phyloP scores from a whole-genome alignment of 2,797 vertebrate genomes.

The Meriones psammophilus region DNA sequence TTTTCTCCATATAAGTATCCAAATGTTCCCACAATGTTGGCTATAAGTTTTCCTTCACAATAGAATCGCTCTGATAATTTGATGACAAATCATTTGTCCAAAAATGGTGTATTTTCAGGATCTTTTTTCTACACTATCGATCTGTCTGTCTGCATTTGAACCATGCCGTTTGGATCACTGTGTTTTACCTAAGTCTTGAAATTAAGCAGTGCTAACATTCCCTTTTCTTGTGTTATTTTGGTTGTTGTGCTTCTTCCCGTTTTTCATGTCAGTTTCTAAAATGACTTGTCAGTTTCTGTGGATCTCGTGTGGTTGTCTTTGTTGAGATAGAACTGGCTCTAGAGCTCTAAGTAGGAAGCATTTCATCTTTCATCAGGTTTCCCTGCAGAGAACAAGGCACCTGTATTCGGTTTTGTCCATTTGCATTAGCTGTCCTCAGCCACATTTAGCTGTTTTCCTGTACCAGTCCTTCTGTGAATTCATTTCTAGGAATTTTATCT shows the following conservation, averaged over 20 bases:
- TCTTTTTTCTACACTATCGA: background rate
- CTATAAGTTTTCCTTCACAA: background rate
- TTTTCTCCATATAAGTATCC: background rate
- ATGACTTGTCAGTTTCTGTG: background rate
- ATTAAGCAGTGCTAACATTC: background rate
- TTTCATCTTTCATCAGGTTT: background rate
- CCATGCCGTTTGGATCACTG: background rate
- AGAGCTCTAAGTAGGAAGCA: background rate
- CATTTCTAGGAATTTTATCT: conserved; percentile 16
- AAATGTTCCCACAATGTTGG: background rate
- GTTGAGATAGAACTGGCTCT: conserved; percentile 29
- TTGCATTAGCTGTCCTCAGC: background rate
- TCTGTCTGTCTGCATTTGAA: conserved; percentile 1
- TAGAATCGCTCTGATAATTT: background rate
- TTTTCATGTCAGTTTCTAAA: conserved; percentile 5
- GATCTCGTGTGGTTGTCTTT: background rate
- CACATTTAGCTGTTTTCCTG: background rate
- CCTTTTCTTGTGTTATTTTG: conserved; percentile 50
- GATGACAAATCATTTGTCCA: background rate
- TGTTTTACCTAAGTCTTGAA: conserved; percentile 16
- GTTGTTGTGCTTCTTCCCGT: background rate
- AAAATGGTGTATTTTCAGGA: background rate
- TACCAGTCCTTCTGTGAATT: background rate
- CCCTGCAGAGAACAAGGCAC: background rate
- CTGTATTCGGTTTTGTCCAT: background rate